Evolutionary conservation across 2,888 invertebrate genomes (phyloP).

Genomic region (Macaria liturata): DNA sequence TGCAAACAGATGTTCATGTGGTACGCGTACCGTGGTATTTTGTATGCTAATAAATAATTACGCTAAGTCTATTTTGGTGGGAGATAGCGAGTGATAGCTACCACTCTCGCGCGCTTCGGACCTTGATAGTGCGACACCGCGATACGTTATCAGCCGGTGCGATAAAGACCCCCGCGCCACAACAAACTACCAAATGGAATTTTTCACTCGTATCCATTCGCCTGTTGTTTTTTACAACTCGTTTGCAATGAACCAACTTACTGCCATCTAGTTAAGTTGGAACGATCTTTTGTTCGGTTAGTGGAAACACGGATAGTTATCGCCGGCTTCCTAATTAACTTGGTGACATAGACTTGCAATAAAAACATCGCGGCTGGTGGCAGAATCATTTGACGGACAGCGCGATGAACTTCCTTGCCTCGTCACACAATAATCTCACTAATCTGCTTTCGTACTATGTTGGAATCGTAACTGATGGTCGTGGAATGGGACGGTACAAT

Average conservation of each 20-base stretch:
- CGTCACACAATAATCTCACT: too few relatives aligned
- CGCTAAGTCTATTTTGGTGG: constrained; percentile 28
- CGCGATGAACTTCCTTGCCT: too few relatives aligned
- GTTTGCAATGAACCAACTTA: constrained; percentile 16
- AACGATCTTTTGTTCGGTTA: constrained; percentile 15
- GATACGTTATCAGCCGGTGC: constrained; percentile 53
- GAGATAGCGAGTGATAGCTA: constrained; percentile 41
- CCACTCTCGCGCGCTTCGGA: constrained; percentile 40
- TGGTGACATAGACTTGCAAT: constrained; percentile 21
- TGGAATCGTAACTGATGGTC: too few relatives aligned
- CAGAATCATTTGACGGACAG: neutral
- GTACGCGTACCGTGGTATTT: constrained; percentile 1
- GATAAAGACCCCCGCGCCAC: constrained; percentile 54
- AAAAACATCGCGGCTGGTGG: constrained; percentile 9
- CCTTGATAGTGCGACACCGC: constrained; percentile 53
- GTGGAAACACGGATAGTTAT: constrained; percentile 28
- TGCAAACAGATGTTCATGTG: constrained; percentile 1
- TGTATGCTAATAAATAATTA: constrained; percentile 21
- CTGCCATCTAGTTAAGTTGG: neutral
- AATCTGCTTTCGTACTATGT: too few relatives aligned
- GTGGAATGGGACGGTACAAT: constrained; percentile 1
- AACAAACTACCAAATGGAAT: constrained; percentile 43
- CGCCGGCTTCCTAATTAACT: constrained; percentile 29
- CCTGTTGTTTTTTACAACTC: constrained; percentile 10
- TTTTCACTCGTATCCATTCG: constrained; percentile 20